Evolutionary conservation across 2,113 vertebrate species (phyloP).

Genomic region (Phalacrocorax brasilianus): DNA sequence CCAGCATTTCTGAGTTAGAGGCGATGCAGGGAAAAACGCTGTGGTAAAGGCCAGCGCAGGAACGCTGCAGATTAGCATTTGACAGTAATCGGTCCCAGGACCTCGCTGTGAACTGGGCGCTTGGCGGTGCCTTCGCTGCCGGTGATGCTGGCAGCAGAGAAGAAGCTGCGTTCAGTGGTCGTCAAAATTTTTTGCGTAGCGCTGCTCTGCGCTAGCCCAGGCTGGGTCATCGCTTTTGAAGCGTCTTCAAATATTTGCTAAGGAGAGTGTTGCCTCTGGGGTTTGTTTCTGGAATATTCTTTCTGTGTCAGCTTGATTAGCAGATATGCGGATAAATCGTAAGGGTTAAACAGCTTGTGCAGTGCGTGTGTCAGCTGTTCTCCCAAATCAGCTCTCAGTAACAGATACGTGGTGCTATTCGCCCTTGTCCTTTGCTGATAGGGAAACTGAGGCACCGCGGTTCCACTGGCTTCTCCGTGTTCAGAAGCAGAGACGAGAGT

Average conservation of each 20-base stretch:
- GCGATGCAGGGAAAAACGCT: background rate
- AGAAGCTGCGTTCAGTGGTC: background rate
- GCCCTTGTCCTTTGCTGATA: background rate
- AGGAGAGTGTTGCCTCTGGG: background rate
- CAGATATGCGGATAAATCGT: background rate
- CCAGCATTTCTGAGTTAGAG: background rate
- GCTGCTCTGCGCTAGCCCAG: background rate
- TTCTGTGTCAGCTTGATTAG: background rate
- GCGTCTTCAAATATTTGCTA: slow-evolving; percentile 28
- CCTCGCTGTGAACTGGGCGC: background rate
- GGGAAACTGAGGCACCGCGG: background rate
- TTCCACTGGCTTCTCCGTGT: background rate
- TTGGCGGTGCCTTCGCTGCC: background rate
- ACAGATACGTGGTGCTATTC: fast-evolving
- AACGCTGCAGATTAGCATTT: background rate
- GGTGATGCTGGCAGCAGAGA: slow-evolving; percentile 32
- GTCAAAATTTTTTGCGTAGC: background rate
- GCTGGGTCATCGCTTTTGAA: slow-evolving; percentile 16
- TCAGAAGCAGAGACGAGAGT: background rate
- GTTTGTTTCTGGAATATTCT: background rate
- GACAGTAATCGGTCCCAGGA: background rate
- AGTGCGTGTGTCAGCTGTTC: background rate
- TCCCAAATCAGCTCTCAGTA: no score
- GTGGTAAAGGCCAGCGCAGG: background rate
- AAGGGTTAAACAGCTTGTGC: background rate